Evolutionary conservation across 2,113 vertebrate genomes (phyloP), one percentile per base, ranked within the genome.

Genomic region (Myxocyprinus asiaticus): DNA sequence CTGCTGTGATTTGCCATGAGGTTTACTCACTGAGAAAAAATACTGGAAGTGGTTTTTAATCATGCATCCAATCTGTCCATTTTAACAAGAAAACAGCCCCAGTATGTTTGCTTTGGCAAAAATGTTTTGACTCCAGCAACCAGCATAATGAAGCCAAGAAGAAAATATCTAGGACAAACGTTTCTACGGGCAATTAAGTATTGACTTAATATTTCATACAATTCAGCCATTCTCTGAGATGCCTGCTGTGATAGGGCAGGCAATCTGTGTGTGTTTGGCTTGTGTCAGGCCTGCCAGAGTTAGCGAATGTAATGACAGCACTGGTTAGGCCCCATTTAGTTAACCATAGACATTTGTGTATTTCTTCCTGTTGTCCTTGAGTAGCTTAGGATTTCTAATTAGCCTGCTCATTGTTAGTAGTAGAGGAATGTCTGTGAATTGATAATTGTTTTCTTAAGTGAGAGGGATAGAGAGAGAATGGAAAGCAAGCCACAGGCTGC

Each of bases 311-410:
- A 88, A 83, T 83, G 84, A 84, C 78, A 85, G 5, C 0, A 81
- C 64, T 22, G 69, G 83, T 87, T 88, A 86, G 77, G 72, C 77
- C 79, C 86, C 81, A 89, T 89, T 90, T 88, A 62, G 4, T 76
- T 73, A 86, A 85, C 79, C 70, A 59, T 78, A 83, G 66, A 77
- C 9, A n/a, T 62, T 85, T 75, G 82, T 70, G 48, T 78, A 59
- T 81, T 84, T 90, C 84, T 83, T 83, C 80, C 75, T 73, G 82
- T 71, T 88, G 83, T 33, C 22, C 22, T 33, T 33, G 22, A 33
- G 22, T 86, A 84, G 75, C 80, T 86, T 85, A 69, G 79, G 85
- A 43, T 78, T 89, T 77, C 81, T 82, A 85, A 85, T 86, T 85
- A 89, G 81, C 63, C 78, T 70, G 76, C 87, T 88, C 86, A 83